Percentiles rank a stretch among this genome's conserved stretches.
These are phyloP conservation scores for Tupiocoris notatus DNA, from an alignment of 2,888 invertebrate genomes.

Conservation along the genomic window DNA sequence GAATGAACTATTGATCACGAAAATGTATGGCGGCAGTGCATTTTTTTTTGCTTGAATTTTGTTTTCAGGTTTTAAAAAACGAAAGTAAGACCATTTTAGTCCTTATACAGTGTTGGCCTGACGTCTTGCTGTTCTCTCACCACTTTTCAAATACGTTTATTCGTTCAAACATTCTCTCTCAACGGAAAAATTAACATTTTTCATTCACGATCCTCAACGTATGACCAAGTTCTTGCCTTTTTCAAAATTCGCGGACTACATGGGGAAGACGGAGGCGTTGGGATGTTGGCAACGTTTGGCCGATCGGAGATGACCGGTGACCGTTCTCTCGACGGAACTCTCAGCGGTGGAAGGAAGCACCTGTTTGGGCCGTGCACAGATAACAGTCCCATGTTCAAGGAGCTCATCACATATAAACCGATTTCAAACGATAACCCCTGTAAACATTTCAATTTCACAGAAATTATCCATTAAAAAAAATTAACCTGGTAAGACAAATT, in stretches of 20 bases:
- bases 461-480: no score
- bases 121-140: no score
- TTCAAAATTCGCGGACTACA: conserved; percentile 1
- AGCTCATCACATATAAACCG: background rate
- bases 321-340: background rate
- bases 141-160: no score
- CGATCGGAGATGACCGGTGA: background rate
- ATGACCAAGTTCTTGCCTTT: background rate
- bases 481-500: no score
- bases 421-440: no score
- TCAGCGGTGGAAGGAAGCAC: conserved; percentile 26
- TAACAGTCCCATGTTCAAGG: conserved; percentile 14
- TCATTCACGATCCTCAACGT: background rate
- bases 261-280: conserved; percentile 5
- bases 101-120: no score
- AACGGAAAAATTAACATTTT: background rate
- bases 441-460: no score
- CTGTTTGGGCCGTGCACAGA: conserved; percentile 26
- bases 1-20: no score
- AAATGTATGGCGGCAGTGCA: no score
- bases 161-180: background rate
- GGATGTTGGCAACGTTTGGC: background rate
- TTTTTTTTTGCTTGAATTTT: no score
- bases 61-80: no score
- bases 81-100: no score